Evolutionary conservation across 1,140 invertebrate species (phyloP).

Genomic region (Lordiphosa clarofinis): DNA sequence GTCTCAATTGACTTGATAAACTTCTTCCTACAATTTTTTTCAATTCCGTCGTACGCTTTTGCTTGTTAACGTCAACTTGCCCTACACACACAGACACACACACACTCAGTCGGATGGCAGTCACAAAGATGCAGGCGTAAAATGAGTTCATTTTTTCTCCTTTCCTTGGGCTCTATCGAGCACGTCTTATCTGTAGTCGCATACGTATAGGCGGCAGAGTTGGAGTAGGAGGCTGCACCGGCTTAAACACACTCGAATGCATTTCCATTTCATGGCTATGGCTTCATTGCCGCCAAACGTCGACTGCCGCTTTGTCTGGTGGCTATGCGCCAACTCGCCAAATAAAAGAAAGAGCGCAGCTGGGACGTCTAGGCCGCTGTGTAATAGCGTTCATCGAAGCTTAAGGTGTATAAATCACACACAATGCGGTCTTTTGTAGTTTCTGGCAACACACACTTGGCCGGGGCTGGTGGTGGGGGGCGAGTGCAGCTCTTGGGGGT

Average conservation of each 20-base stretch:
- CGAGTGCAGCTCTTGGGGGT: conserved; percentile 24
- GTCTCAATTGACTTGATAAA: conserved; percentile 76
- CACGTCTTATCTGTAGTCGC: conserved; percentile 74
- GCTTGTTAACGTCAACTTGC: conserved; percentile 72
- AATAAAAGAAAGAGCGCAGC: conserved; percentile 39
- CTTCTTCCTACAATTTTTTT: conserved; percentile 73
- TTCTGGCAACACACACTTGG: conserved; percentile 54
- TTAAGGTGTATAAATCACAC: conserved; percentile 77
- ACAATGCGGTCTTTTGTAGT: conserved; percentile 76
- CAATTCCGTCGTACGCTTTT: conserved; percentile 72
- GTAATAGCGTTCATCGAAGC: conserved; percentile 75
- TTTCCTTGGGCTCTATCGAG: conserved; percentile 75
- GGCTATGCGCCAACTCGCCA: conserved; percentile 70
- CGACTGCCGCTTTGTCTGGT: conserved; percentile 73
- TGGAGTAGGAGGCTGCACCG: conserved; percentile 32
- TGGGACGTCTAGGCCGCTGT: conserved; percentile 38
- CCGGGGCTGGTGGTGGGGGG: conserved; percentile 1
- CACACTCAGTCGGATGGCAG: conserved; percentile 30
- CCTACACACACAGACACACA: conserved; percentile 37
- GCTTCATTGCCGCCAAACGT: conserved; percentile 74
- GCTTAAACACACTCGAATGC: conserved; percentile 76
- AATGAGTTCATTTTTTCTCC: conserved; percentile 66
- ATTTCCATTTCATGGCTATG: conserved; percentile 76
- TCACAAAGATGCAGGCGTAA: conserved; percentile 70
- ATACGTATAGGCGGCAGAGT: conserved; percentile 42